Conservation (phyloP, 2,113 vertebrate genomes). For the Pteruthius melanotis region DNA sequence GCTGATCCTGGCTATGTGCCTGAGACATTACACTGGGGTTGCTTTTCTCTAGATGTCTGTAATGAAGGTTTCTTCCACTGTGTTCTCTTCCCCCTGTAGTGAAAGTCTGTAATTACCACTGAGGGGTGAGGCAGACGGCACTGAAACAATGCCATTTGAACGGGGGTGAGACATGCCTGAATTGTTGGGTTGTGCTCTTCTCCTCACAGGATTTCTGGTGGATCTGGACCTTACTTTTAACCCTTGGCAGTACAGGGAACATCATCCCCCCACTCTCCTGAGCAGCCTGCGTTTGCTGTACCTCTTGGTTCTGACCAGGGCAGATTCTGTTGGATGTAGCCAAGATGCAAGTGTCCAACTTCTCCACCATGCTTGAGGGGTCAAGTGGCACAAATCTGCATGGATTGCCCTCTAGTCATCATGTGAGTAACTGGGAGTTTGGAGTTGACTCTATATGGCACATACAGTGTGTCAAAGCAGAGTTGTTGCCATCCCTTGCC, state of each 20-base stretch:
- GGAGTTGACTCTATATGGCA: background rate
- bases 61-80: slow-evolving; percentile 70
- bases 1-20: slow-evolving; percentile 8
- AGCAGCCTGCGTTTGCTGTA: background rate
- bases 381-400: background rate
- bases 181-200: slow-evolving; percentile 74
- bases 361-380: background rate
- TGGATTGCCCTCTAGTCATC: background rate
- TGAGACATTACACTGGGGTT: slow-evolving; percentile 59
- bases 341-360: background rate
- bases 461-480: background rate
- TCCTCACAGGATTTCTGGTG: slow-evolving; percentile 54
- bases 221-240: slow-evolving; percentile 47
- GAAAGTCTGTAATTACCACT: slow-evolving; percentile 79
- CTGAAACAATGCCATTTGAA: slow-evolving; percentile 80
- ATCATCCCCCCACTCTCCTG: background rate
- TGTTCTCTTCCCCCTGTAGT: slow-evolving; percentile 49
- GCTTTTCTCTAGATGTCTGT: slow-evolving; percentile 65
- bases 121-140: slow-evolving; percentile 69
- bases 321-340: background rate
- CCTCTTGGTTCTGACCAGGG: background rate
- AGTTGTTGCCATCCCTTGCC: background rate
- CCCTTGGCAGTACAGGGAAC: slow-evolving; percentile 8
- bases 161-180: slow-evolving; percentile 71
- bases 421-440: background rate